Conservation (phyloP, 2,113 vertebrate genomes). For the Lophura nycthemera region DNA sequence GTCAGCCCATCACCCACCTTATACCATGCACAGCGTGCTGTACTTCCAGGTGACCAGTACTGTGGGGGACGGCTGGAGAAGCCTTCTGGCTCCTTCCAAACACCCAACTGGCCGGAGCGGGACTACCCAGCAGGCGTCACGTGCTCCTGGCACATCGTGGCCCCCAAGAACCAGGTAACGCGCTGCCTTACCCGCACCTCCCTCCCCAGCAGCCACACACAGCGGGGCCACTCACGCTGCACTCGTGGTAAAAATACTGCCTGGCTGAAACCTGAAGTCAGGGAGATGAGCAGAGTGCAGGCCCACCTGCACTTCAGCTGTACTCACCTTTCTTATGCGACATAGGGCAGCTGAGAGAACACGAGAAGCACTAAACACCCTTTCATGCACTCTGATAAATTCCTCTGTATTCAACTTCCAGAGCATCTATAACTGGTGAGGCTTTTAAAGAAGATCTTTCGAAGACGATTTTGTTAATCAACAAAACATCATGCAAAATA, state of each 20-base stretch:
- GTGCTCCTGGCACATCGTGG: constrained; percentile 95
- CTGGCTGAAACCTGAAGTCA: rapidly evolving
- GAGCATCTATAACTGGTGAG: background rate
- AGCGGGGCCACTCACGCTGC: rapidly evolving
- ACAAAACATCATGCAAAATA: background rate
- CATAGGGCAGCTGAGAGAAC: too few species aligned
- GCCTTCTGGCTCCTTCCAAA: constrained; percentile 90
- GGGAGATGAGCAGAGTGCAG: background rate
- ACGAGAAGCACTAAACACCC: rapidly evolving
- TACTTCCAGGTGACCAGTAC: constrained; percentile 92
- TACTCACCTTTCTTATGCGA: rapidly evolving
- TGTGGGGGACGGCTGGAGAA: constrained; percentile 93
- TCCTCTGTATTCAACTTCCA: background rate
- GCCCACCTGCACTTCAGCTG: rapidly evolving
- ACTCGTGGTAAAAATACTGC: rapidly evolving
- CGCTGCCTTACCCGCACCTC: rapidly evolving
- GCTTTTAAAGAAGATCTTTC: background rate
- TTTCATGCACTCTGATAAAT: rapidly evolving
- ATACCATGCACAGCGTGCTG: background rate
- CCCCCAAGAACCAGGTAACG: constrained; percentile 93
- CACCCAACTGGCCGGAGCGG: constrained; percentile 96
- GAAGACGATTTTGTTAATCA: background rate
- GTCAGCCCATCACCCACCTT: rapidly evolving
- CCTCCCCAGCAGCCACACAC: background rate
- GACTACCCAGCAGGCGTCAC: constrained; percentile 96